Percentiles rank a stretch among this genome's conserved stretches.
Evolutionary conservation across 30 jellyfish, hydroid and myxozoan species (phyloP).

Genomic region (Clytia hemisphaerica): DNA sequence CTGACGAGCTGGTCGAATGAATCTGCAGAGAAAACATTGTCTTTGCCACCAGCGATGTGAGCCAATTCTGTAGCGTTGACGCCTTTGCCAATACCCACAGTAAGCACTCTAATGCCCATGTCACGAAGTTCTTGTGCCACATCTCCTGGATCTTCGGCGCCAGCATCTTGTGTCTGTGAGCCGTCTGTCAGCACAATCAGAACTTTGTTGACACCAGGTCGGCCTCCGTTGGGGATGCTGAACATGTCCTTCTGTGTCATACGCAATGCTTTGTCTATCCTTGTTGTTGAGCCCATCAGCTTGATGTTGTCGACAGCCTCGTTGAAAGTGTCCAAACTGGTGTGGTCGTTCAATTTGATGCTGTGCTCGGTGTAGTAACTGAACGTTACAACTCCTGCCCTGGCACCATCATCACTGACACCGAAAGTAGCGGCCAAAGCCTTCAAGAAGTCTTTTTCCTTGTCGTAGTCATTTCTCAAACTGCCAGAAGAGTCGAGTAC

Average conservation of each 20-base stretch:
- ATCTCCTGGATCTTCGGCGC: constrained; percentile 55
- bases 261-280: constrained; percentile 65
- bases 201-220: constrained; percentile 48
- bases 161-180: constrained; percentile 53
- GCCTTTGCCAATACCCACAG: constrained; percentile 64
- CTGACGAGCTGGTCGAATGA: constrained; percentile 24
- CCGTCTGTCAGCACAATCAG: constrained; percentile 80
- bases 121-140: constrained; percentile 56
- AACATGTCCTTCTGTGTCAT: constrained; percentile 41
- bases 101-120: constrained; percentile 40
- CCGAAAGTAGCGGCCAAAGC: constrained; percentile 49
- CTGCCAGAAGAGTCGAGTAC: constrained; percentile 68
- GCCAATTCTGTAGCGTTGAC: constrained; percentile 54
- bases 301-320: constrained; percentile 61
- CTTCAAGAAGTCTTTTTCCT: constrained; percentile 53
- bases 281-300: constrained; percentile 54
- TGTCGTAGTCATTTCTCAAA: constrained; percentile 34
- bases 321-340: constrained; percentile 32
- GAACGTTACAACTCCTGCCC: constrained; percentile 59
- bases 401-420: constrained; percentile 19
- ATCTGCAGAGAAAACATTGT: constrained; percentile 9
- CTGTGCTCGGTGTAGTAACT: constrained; percentile 53
- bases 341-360: constrained; percentile 33
- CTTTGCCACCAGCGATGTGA: constrained; percentile 54
- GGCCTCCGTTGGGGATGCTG: constrained; percentile 47